These are phyloP conservation scores for Atlantisia rogersi DNA, from an alignment of 2,113 vertebrate genomes.

Conservation along the genomic window DNA sequence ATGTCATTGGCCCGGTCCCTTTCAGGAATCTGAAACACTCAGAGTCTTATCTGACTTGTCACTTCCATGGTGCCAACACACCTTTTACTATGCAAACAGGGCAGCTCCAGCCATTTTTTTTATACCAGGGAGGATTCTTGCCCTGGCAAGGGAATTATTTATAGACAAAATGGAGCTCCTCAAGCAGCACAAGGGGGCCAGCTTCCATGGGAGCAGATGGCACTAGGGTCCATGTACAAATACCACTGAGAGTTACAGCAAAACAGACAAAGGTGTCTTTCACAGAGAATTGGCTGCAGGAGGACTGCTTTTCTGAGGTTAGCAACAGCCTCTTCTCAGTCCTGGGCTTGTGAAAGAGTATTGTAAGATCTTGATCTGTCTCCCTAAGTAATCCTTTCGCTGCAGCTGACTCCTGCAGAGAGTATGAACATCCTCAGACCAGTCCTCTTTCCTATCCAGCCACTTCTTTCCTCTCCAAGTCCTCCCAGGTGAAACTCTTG, in stretches of 20 bases:
- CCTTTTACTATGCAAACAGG: neutral
- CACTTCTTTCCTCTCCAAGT: neutral
- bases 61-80: neutral
- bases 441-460: neutral
- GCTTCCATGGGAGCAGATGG: neutral
- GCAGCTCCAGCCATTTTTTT: neutral
- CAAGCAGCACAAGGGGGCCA: neutral
- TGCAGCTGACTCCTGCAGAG: neutral
- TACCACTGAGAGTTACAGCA: neutral
- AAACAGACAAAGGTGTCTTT: neutral
- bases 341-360: neutral
- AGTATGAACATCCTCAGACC: neutral
- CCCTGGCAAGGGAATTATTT: neutral
- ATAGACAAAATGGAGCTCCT: neutral
- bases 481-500: neutral
- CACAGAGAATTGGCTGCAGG: neutral
- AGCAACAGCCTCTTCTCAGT: neutral
- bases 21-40: neutral
- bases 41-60: neutral
- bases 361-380: neutral
- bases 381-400: neutral
- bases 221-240: neutral
- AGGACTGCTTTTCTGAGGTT: neutral
- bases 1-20: accelerated
- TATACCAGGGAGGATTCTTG: neutral